These are phyloP conservation scores for Natator depressus DNA, from an alignment of 2,113 vertebrate species.

Conservation along the genomic window DNA sequence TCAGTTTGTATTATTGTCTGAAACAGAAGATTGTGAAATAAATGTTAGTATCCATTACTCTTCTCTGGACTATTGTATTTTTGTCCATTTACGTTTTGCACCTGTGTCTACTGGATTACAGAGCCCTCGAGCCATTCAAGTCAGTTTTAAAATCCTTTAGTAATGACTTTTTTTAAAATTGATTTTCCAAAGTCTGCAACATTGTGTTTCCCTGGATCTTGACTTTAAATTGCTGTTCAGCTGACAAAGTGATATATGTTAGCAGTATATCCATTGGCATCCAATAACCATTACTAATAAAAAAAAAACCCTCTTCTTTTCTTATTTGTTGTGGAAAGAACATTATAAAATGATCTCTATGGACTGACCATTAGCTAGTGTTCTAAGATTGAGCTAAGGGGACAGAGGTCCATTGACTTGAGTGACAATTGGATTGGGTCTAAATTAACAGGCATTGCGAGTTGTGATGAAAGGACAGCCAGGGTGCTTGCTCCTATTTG, in stretches of 20 bases:
- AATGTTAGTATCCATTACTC: neutral
- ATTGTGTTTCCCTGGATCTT: neutral
- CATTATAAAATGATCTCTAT: neutral
- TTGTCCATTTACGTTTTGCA: slow-evolving; percentile 11
- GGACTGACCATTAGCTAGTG: neutral
- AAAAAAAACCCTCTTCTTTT: neutral
- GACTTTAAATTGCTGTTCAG: slow-evolving; percentile 26
- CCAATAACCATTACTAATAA: neutral
- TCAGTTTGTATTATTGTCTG: neutral
- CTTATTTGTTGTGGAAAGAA: neutral
- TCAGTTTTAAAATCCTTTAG: slow-evolving; percentile 13
- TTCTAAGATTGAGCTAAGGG: neutral
- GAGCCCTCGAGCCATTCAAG: neutral
- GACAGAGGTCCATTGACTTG: neutral
- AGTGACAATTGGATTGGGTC: neutral
- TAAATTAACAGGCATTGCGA: neutral
- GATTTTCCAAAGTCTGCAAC: slow-evolving; percentile 14
- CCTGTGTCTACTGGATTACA: neutral
- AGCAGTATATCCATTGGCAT: neutral
- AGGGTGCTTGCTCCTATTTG: neutral
- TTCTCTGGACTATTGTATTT: neutral
- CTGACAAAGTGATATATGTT: neutral
- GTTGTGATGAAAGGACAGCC: neutral
- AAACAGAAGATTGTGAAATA: neutral
- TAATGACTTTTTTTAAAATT: slow-evolving; percentile 12